Evolutionary conservation across 1,140 invertebrate species (phyloP), one percentile per base, ranked within the genome.

Genomic region (Branchinecta lynchi): DNA sequence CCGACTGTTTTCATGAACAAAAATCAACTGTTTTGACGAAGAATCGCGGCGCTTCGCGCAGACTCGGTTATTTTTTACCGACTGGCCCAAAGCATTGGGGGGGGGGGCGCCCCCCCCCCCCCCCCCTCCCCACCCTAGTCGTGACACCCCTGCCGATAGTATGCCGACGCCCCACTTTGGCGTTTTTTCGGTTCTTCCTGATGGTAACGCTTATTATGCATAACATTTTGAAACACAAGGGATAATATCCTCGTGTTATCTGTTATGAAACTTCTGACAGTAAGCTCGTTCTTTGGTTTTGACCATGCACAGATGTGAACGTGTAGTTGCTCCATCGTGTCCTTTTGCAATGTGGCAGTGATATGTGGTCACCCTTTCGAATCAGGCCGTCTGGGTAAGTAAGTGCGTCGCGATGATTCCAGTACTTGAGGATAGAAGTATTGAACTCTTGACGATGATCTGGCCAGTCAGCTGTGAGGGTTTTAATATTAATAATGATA

Each of bases 351-450:
- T 51, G 46, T 51, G 46, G 46, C 46, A 51, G 46, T 9, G 46
- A 51, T 51, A 9, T 9, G n/a, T 51, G n/a, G 9, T 51, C n/a
- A 9, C 9, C n/a, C 46, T 9, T n/a, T n/a, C 46, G 9, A n/a
- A 51, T 51, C 9, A 51, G 46, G 46, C 46, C 46, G n/a, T 51
- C 46, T 51, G n/a, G 46, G 46, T 51, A 51, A 51, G 46, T 51
- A 9, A 51, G 46, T n/a, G 9, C 46, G 46, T 51, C 46, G 46
- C 46, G 46, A 51, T 51, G 46, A n/a, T 51, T 51, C 46, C 46
- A 51, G 46, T 51, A 51, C 46, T 51, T 51, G 46, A 51, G 46
- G 46, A 51, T 51, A 51, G 46, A 51, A 51, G 46, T 51, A 51
- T 51, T 51, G 46, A 9, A 51, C n/a, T 51, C 46, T 9, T 51